Evolutionary conservation across 2,888 invertebrate genomes (phyloP).

Genomic region (Ophion obscuratus): DNA sequence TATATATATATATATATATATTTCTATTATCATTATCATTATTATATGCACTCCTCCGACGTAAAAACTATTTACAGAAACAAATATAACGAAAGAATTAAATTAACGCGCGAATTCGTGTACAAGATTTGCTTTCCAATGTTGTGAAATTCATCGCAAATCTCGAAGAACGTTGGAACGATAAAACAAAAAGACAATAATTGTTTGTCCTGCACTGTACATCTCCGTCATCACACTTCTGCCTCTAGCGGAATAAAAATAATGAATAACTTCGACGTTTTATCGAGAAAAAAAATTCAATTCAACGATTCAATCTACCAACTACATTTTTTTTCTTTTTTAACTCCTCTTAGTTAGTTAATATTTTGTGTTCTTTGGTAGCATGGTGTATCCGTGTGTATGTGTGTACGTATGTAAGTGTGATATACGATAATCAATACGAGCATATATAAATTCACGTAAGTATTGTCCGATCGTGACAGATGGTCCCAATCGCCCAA

Average conservation of each 20-base stretch:
- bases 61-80: constrained; percentile 80
- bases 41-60: constrained; percentile 69
- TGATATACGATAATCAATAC: constrained; percentile 77
- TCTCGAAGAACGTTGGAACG: not conserved
- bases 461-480: constrained; percentile 79
- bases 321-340: constrained; percentile 69
- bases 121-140: constrained; percentile 10
- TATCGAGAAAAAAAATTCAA: constrained; percentile 53
- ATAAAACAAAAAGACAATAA: constrained; percentile 18
- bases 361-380: constrained; percentile 82
- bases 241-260: constrained; percentile 51
- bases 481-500: constrained; percentile 78
- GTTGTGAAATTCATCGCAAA: constrained; percentile 8
- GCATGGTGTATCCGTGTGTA: constrained; percentile 75
- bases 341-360: constrained; percentile 65
- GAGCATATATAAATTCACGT: constrained; percentile 71
- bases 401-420: constrained; percentile 8
- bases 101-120: constrained; percentile 59
- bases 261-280: constrained; percentile 53
- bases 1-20: constrained; percentile 51
- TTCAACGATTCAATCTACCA: constrained; percentile 68
- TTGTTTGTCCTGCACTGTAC: constrained; percentile 26
- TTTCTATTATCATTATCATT: constrained; percentile 60
- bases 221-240: constrained; percentile 1
- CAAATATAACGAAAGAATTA: constrained; percentile 16